Conservation (phyloP, 2,113 vertebrate species). For the Poeciliopsis occidentalis region DNA sequence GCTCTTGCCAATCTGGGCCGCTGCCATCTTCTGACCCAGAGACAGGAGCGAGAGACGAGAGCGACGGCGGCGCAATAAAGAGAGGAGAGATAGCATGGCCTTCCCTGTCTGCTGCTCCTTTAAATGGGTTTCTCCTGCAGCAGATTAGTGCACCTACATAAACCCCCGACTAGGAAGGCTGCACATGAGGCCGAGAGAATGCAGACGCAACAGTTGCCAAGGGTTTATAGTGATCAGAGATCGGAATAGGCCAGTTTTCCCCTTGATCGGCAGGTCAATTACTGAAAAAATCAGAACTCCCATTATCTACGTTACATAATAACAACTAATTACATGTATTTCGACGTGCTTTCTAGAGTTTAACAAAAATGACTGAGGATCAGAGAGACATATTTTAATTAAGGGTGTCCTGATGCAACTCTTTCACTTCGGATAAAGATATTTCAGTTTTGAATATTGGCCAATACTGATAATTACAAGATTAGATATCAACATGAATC, state of each 20-base stretch:
- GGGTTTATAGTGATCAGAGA: not conserved
- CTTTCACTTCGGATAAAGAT: too few relatives aligned
- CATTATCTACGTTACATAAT: not conserved
- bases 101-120: slow-evolving; percentile 74
- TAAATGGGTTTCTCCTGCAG: slow-evolving; percentile 64
- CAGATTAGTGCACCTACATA: slow-evolving; percentile 77
- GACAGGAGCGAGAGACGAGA: slow-evolving; percentile 47
- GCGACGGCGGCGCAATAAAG: slow-evolving; percentile 34
- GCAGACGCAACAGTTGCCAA: slow-evolving; percentile 31
- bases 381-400: too few relatives aligned
- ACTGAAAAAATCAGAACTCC: not conserved
- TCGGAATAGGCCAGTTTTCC: not conserved
- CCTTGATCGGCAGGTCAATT: not conserved
- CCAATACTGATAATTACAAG: too few relatives aligned
- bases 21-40: slow-evolving; percentile 64
- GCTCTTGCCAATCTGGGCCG: slow-evolving; percentile 72
- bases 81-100: slow-evolving; percentile 37
- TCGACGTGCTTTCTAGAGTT: not conserved
- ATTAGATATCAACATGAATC: too few relatives aligned
- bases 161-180: slow-evolving; percentile 53
- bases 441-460: too few relatives aligned
- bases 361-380: not conserved
- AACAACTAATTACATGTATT: not conserved
- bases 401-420: too few relatives aligned
- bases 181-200: slow-evolving; percentile 33